phyloP scores from a whole-genome alignment of 2,797 vertebrate species.

The Buphagus erythrorhynchus region DNA sequence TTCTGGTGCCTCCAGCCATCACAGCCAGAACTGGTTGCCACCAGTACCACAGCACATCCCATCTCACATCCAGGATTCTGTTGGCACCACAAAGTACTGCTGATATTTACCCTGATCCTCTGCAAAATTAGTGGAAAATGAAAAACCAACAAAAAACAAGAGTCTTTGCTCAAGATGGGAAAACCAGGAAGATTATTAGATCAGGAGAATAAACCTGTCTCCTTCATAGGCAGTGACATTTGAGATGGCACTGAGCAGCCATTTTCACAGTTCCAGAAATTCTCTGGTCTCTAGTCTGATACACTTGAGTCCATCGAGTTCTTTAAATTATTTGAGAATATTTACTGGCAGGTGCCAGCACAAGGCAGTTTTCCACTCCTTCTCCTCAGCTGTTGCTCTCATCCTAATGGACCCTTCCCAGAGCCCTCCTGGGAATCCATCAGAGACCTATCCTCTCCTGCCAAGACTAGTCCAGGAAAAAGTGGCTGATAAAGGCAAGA shows the following conservation, averaged over 20 bases:
- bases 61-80: background rate
- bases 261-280: background rate
- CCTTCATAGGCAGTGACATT: background rate
- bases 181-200: background rate
- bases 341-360: background rate
- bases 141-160: background rate
- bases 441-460: background rate
- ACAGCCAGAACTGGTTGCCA: background rate
- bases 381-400: background rate
- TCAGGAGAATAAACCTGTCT: background rate
- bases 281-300: background rate
- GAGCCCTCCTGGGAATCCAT: background rate
- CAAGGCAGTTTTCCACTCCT: background rate
- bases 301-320: background rate
- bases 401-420: background rate
- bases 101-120: background rate
- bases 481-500: background rate
- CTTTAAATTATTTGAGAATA: background rate
- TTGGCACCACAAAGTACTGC: background rate
- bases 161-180: background rate
- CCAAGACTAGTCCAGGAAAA: background rate
- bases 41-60: background rate
- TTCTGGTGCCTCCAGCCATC: background rate
- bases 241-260: background rate
- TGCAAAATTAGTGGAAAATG: background rate